phyloP scores from a whole-genome alignment of 2,113 vertebrate species.

The Triplophysa siluroides region DNA sequence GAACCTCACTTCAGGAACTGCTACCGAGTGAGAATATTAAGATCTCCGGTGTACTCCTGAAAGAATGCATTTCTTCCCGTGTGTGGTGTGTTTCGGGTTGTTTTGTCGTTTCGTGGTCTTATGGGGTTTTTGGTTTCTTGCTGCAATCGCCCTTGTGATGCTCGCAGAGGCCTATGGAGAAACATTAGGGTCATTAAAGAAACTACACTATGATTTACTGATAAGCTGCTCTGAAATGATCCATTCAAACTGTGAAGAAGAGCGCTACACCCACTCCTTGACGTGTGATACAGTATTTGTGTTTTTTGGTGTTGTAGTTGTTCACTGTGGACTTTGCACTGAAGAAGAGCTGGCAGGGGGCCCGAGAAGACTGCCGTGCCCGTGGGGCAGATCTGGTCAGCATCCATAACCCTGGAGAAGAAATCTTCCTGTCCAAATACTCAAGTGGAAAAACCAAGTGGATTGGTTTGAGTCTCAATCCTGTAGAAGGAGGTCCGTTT shows the following conservation, averaged over 20 bases:
- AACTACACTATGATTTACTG: no score
- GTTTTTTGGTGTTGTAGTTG: slow-evolving; percentile 60
- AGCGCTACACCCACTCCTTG: no score
- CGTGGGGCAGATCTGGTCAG: slow-evolving; percentile 72
- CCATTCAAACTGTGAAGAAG: no score
- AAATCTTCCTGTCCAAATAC: slow-evolving; percentile 68
- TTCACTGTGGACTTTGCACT: slow-evolving; percentile 68
- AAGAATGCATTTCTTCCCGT: no score
- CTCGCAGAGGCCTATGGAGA: no score
- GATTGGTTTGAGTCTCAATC: slow-evolving; percentile 74
- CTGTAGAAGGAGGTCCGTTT: slow-evolving; percentile 70
- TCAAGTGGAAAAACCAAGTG: slow-evolving; percentile 71
- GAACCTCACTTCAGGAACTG: slow-evolving; percentile 68
- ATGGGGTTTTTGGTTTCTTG: no score
- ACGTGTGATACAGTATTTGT: background rate
- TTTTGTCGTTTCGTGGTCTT: no score
- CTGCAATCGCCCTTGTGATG: no score
- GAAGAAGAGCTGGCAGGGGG: slow-evolving; percentile 75
- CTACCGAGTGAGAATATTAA: slow-evolving; percentile 62
- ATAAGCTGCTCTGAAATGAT: no score
- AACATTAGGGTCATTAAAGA: no score
- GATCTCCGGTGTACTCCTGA: no score
- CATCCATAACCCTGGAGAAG: slow-evolving; percentile 71
- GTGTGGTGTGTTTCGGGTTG: no score
- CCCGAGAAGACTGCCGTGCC: slow-evolving; percentile 68